A percentile compares a stretch with the other conserved stretches of the same genome.
Conservation (phyloP, 1,140 invertebrate genomes). For the Drosophila sturtevanti region DNA sequence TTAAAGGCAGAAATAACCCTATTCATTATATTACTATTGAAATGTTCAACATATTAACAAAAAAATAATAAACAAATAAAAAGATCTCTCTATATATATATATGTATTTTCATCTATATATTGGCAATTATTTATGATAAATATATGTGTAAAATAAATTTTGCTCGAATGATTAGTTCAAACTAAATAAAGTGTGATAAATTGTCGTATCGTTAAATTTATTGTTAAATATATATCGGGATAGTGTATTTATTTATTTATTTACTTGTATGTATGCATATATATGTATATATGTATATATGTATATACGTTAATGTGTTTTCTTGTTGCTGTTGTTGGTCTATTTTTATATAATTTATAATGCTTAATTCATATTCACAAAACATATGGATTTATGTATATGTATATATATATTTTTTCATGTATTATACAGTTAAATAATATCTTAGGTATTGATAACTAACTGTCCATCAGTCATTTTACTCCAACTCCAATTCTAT, state of each 20-base stretch:
- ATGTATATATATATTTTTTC: constrained; percentile 7
- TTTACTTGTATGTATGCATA: not conserved
- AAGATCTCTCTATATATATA: too few relatives aligned
- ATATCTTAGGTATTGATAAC: constrained; percentile 51
- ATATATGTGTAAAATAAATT: too few relatives aligned
- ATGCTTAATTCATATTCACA: constrained; percentile 54
- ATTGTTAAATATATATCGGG: not conserved
- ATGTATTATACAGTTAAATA: constrained; percentile 14
- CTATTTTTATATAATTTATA: constrained; percentile 56
- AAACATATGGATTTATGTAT: not conserved
- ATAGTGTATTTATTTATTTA: not conserved
- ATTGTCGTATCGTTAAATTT: not conserved
- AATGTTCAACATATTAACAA: too few relatives aligned
- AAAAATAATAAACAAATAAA: too few relatives aligned
- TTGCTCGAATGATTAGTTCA: too few relatives aligned
- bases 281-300: not conserved
- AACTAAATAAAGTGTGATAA: not conserved
- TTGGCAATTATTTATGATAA: too few relatives aligned
- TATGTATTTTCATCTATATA: too few relatives aligned
- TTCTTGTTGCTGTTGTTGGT: not conserved
- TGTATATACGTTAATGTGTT: not conserved
- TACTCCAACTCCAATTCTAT: not conserved
- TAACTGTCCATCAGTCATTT: constrained; percentile 16
- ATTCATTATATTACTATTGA: too few relatives aligned
- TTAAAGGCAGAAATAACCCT: too few relatives aligned